phyloP scores from a whole-genome alignment of 2,888 invertebrate genomes.

The Pecten maximus region DNA sequence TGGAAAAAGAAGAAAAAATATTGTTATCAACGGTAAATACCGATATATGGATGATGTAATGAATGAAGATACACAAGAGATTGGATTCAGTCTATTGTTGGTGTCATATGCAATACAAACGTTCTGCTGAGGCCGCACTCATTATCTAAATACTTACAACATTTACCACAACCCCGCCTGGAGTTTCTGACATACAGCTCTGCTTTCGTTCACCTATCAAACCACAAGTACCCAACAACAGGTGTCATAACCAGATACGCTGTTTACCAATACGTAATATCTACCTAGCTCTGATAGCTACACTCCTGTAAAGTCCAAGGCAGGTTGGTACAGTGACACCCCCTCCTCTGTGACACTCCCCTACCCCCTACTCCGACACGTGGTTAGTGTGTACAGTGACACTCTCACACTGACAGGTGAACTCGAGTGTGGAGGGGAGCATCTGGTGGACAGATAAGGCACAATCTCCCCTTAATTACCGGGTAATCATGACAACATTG shows the following conservation, averaged over 20 bases:
- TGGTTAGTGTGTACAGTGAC: neutral
- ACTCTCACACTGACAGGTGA: conserved; percentile 16
- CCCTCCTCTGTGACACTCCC: neutral
- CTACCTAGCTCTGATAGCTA: neutral
- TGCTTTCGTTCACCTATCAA: conserved; percentile 28
- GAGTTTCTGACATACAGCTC: neutral
- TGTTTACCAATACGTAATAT: neutral
- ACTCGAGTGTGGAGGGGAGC: conserved; percentile 27
- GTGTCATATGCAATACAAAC: neutral
- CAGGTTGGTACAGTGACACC: neutral
- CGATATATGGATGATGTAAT: too few relatives aligned
- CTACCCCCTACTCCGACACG: neutral
- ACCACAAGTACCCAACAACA: neutral
- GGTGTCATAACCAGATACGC: neutral
- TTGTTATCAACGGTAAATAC: too few relatives aligned
- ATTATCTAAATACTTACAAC: neutral
- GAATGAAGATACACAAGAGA: too few relatives aligned
- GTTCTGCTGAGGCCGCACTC: neutral
- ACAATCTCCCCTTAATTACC: conserved; percentile 22
- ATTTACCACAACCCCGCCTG: neutral
- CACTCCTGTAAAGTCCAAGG: neutral
- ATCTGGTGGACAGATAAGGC: conserved; percentile 15
- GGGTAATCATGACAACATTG: conserved; percentile 18
- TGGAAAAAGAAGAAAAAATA: too few relatives aligned
- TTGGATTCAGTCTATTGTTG: neutral